Evolutionary conservation across 2,797 vertebrate species (phyloP), one percentile per base, ranked within the genome.

Genomic region (Trematomus bernacchii): DNA sequence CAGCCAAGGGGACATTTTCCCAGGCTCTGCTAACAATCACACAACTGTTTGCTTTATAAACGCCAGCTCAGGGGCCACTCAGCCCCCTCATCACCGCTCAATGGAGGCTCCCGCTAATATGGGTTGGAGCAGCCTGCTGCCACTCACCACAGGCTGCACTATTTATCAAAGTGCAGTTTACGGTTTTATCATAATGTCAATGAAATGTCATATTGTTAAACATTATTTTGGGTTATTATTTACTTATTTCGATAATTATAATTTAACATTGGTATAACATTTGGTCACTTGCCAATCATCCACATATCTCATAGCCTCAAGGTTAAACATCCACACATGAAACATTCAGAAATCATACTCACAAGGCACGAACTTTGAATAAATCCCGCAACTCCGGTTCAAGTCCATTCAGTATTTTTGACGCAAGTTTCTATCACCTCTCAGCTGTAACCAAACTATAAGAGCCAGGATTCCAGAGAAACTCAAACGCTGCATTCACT

Each of bases 11-110:
- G 90, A 93, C 93, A 95, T 94, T 95, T 97, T 97, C 96, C 96
- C 96, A 97, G 96, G 96, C 94, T 96, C 94, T 84, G 84, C 90
- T 90, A 96, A 96, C 95, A 96, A 96, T 96, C 95, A 92, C 92
- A 93, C 95, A 94, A 96, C 96, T 96, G 95, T 96, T 95, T 95
- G 95, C 94, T 94, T 92, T 94, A 68, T 61, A 91, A 89, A 91
- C 94, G 91, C 92, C 87, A 86, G 92, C 83, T 84, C 92, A 81
- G 92, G 85, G 92, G 91, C 92, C 93, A 91, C 91, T 93, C 92
- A 86, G 92, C 83, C 91, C 89, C 93, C 90, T 82, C 87, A 81
- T 61, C 75, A 77, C 11, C 57, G 71, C 91, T 90, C 90, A 92
- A 90, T 88, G 81, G 73, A 90, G 66, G 85, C 76, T 84, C 58